Base-by-base conservation (phyloP, 2,113 vertebrate species). In the Campylomormyrus numenius region DNA sequence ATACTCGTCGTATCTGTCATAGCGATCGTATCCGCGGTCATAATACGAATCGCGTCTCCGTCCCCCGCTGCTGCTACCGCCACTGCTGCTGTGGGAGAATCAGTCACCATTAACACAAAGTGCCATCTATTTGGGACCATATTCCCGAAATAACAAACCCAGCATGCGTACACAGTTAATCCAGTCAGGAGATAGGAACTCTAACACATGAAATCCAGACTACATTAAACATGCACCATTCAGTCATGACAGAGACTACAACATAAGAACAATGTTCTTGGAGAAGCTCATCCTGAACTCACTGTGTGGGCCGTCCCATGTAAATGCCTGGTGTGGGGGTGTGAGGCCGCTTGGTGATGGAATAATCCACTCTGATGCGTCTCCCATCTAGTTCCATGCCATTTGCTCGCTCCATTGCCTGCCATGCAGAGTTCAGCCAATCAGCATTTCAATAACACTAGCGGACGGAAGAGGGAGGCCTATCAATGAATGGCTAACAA, bases 351-450 rank as follows among this genome's bases (percentile, higher is more conserved):
- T 99, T 99, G 74, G 98, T 98, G 92, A 99, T 98, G 0, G 98
- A 99, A 88, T 97, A 98, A 95, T 98, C 97, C 92, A 98, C 97
- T 52, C 97, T 94, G 93, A 98, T 98, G 92, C 96, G 96, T 91
- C 97, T 96, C 88, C 97, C 97, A 83, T 98, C 97, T 91, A 98
- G 94, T 92, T 99, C 98, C 98, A 99, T 99, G 21, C 98, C 97
- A 84, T 98, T 98, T 39, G 97, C 97, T 88, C 97, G 96, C 92
- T 98, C 97, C 97, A 98, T 98, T 1, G 98, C 97, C 98, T 99
- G 48, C 21, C 53, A 88, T 90, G 91, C 10, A 85, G 42, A 46
- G 11, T 42, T 21, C 52, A 48, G 35, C 56, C 42, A 74, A 5
- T 46, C 24, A 62, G 45, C 62, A 70, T 46, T 88, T 62, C 42